Percentiles rank a stretch among this genome's conserved stretches.
These are phyloP conservation scores for Drosophila peninsularis DNA, from an alignment of 2,888 invertebrate genomes.

Conservation along the genomic window DNA sequence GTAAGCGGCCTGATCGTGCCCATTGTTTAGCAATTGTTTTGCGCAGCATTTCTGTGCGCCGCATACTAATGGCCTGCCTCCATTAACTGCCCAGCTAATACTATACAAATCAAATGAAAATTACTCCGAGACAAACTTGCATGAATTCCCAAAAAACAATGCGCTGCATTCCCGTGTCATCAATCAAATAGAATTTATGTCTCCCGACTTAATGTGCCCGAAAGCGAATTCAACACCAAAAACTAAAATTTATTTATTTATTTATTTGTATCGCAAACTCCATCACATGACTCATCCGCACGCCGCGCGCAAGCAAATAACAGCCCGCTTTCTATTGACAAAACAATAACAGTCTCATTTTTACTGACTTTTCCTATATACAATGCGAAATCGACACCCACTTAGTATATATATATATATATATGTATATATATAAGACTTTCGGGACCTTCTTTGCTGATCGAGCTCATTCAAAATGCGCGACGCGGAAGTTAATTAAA, in stretches of 20 bases:
- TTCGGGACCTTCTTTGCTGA: slow-evolving; percentile 39
- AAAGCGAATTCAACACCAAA: slow-evolving; percentile 7
- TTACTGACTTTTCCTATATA: slow-evolving; percentile 34
- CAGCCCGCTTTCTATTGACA: slow-evolving; percentile 61
- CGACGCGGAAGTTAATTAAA: slow-evolving; percentile 71
- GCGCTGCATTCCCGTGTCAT: slow-evolving; percentile 54
- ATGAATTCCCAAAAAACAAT: slow-evolving; percentile 39
- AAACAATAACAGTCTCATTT: slow-evolving; percentile 25
- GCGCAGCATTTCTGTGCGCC: slow-evolving; percentile 65
- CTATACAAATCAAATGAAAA: slow-evolving; percentile 59
- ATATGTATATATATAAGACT: slow-evolving; percentile 12
- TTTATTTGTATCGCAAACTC: slow-evolving; percentile 19
- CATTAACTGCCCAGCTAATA: slow-evolving; percentile 36
- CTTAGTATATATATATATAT: background rate
- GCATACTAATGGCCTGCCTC: slow-evolving; percentile 61
- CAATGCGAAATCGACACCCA: slow-evolving; percentile 8
- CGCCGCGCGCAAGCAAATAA: slow-evolving; percentile 36
- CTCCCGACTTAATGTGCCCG: slow-evolving; percentile 20
- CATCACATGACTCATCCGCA: slow-evolving; percentile 34
- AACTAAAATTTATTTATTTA: slow-evolving; percentile 13
- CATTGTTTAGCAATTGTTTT: slow-evolving; percentile 71
- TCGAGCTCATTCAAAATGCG: slow-evolving; percentile 63
- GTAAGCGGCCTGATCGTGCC: slow-evolving; percentile 65
- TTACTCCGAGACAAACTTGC: slow-evolving; percentile 39
- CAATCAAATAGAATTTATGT: slow-evolving; percentile 65